These are phyloP conservation scores for Mesorhabditis spiculigera DNA, from an alignment of 2,888 invertebrate genomes.

Conservation along the genomic window DNA sequence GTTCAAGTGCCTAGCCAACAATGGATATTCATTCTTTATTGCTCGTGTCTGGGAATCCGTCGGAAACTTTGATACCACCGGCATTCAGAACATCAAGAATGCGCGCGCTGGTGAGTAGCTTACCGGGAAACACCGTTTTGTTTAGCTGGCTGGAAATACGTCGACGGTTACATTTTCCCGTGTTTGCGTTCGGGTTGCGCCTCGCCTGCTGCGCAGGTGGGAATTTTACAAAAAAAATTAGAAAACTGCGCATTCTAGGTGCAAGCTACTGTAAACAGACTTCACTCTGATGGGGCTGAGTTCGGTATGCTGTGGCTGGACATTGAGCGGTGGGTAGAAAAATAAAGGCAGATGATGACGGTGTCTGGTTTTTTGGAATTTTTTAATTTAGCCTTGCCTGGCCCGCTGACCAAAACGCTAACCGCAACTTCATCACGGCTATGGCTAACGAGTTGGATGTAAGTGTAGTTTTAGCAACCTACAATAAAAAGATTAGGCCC, in stretches of 20 bases:
- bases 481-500: neutral
- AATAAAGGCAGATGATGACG: neutral
- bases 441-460: conserved; percentile 17
- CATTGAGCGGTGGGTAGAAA: neutral
- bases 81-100: conserved; percentile 39
- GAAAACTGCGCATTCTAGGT: conserved; percentile 10
- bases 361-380: neutral
- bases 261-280: conserved; percentile 14
- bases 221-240: neutral
- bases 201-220: conserved; percentile 18
- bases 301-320: conserved; percentile 19
- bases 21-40: conserved; percentile 32
- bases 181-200: conserved; percentile 24
- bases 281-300: conserved; percentile 14
- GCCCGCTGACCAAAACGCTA: conserved; percentile 14
- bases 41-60: conserved; percentile 30
- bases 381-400: conserved; percentile 14
- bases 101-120: conserved; percentile 25
- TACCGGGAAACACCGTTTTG: neutral
- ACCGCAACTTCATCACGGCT: conserved; percentile 15
- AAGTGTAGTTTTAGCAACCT: neutral
- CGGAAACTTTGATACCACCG: conserved; percentile 32
- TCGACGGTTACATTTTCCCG: conserved; percentile 37
- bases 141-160: conserved; percentile 25
- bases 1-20: conserved; percentile 31